phyloP scores from a whole-genome alignment of 2,113 vertebrate species.

The Chamaea fasciata region DNA sequence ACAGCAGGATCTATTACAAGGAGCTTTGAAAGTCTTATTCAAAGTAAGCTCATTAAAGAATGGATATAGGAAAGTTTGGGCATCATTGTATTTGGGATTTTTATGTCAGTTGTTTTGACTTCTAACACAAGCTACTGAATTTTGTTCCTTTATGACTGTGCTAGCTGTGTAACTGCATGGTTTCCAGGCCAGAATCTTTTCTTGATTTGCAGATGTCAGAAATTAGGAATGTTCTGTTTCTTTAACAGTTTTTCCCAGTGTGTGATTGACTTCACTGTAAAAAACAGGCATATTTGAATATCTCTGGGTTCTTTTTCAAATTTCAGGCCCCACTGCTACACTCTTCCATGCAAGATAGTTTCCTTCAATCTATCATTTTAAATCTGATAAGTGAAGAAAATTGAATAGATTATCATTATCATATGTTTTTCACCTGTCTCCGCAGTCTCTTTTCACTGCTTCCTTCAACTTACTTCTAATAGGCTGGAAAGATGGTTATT shows the following conservation, averaged over 20 bases:
- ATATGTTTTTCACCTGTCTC: not conserved
- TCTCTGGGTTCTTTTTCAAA: not conserved
- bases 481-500: not conserved
- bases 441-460: not conserved
- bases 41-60: not conserved
- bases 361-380: not conserved
- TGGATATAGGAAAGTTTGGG: not conserved
- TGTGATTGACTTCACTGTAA: not conserved
- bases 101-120: conserved; percentile 6
- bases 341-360: not conserved
- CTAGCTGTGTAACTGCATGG: not conserved
- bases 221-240: not conserved
- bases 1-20: not conserved
- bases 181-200: not conserved
- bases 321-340: not conserved
- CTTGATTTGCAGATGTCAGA: conserved; percentile 21
- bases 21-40: not conserved
- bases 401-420: not conserved
- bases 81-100: not conserved
- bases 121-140: not conserved
- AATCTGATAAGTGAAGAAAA: conserved; percentile 8
- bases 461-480: not conserved
- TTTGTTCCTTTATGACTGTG: not conserved
- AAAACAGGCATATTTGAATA: not conserved
- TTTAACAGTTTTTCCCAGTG: not conserved